Conservation (phyloP, 2,797 vertebrate genomes). For the Bradypus variegatus region DNA sequence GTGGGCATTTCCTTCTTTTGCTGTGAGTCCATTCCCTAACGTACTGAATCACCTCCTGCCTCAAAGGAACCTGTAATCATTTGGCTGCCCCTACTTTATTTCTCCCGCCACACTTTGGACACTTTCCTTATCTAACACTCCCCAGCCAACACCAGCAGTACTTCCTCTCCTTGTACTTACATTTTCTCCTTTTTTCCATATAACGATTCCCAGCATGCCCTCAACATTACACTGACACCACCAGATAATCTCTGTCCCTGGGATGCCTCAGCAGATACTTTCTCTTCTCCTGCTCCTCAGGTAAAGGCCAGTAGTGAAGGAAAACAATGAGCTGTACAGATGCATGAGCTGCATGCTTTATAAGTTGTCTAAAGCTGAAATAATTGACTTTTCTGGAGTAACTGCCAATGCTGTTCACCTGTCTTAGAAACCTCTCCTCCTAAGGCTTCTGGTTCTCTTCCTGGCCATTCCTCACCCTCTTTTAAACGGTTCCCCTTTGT, state of each 20-base stretch:
- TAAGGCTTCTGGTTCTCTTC: background rate
- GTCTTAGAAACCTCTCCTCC: background rate
- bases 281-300: background rate
- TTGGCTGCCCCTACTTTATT: background rate
- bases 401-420: background rate
- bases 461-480: background rate
- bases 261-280: background rate
- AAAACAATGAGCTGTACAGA: background rate
- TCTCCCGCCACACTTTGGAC: background rate
- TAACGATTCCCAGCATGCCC: background rate
- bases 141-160: background rate
- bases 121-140: background rate
- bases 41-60: background rate
- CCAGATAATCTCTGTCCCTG: background rate
- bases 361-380: background rate
- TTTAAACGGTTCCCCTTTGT: background rate
- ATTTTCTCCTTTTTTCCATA: background rate
- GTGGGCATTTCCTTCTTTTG: background rate
- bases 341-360: background rate
- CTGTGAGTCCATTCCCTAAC: background rate
- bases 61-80: background rate
- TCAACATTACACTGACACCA: background rate
- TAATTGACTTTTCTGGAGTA: background rate
- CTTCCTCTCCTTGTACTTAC: background rate
- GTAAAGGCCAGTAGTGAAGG: background rate